phyloP scores from a whole-genome alignment of 2,113 vertebrate species.

The Syrmaticus mikado region DNA sequence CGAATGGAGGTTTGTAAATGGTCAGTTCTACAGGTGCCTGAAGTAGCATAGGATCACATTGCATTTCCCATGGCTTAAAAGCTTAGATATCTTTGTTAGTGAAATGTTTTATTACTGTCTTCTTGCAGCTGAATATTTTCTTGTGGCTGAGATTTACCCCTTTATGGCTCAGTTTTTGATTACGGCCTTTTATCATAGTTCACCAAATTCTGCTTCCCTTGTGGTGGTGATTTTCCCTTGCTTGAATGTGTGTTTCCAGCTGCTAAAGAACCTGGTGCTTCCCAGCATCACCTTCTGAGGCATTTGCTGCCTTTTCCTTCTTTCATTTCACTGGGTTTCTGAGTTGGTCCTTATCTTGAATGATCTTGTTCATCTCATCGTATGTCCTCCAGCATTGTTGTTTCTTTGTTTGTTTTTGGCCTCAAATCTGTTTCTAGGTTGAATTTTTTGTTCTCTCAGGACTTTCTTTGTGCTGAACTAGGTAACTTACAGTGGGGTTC shows the following conservation, averaged over 20 bases:
- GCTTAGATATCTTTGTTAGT: neutral
- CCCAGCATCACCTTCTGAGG: neutral
- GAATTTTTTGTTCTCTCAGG: neutral
- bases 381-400: fast-evolving
- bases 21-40: neutral
- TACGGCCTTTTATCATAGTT: neutral
- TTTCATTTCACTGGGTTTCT: neutral
- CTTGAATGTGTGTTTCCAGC: neutral
- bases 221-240: neutral
- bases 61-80: neutral
- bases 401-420: no score
- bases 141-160: neutral
- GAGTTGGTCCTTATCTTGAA: neutral
- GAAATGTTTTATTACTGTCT: neutral
- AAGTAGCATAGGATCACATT: neutral
- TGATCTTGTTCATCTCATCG: neutral
- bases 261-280: neutral
- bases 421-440: neutral
- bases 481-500: neutral
- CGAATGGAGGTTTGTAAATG: neutral
- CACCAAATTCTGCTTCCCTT: neutral
- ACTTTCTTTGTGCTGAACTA: neutral
- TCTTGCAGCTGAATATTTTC: neutral
- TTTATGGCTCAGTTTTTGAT: no score
- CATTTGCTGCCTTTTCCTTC: neutral